phyloP scores from a whole-genome alignment of 2,113 vertebrate species.

The Hoplias malabaricus region DNA sequence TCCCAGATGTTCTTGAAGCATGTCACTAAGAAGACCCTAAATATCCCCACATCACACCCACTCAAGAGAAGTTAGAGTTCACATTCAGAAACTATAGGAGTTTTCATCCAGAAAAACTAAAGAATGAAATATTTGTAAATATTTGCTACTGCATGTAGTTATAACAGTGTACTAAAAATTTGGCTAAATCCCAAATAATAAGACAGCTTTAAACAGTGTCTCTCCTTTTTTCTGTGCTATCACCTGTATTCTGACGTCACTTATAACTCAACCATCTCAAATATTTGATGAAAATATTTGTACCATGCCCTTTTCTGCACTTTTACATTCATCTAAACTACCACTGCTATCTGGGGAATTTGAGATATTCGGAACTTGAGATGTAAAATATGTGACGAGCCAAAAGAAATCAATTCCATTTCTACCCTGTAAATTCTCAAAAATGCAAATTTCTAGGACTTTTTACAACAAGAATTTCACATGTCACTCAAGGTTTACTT shows the following conservation, averaged over 20 bases:
- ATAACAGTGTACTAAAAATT: too few relatives aligned
- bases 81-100: background rate
- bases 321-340: background rate
- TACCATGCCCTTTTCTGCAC: background rate
- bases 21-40: background rate
- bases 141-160: too few relatives aligned
- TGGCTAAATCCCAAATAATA: too few relatives aligned
- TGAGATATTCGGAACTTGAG: slow-evolving; percentile 50
- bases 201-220: background rate
- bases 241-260: background rate
- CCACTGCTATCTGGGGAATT: slow-evolving; percentile 43
- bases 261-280: too few relatives aligned
- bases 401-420: slow-evolving; percentile 24
- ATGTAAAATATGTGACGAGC: slow-evolving; percentile 46
- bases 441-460: slow-evolving; percentile 52
- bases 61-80: background rate
- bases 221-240: background rate
- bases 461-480: slow-evolving; percentile 58
- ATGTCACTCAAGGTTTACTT: slow-evolving; percentile 50
- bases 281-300: background rate
- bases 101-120: too few relatives aligned
- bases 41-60: background rate
- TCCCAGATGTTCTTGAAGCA: background rate
- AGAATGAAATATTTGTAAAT: too few relatives aligned
- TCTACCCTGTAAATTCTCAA: slow-evolving; percentile 8